Conservation (phyloP, 2,888 invertebrate genomes). For the Nomada flava region DNA sequence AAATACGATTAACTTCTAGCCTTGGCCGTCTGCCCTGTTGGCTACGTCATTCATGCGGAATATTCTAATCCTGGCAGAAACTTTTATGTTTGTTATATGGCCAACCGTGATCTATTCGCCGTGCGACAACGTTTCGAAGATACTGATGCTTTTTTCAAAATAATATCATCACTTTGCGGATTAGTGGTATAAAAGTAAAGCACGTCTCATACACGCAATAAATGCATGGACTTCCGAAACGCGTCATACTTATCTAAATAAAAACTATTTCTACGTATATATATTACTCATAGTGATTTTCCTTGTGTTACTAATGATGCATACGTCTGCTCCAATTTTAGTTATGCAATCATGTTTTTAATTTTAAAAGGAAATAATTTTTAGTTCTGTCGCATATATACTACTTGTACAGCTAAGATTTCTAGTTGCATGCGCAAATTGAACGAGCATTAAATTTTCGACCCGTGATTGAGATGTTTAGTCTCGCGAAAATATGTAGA, state of each 20-base stretch:
- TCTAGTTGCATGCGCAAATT: background rate
- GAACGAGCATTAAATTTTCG: conserved; percentile 10
- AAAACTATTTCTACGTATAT: conserved; percentile 42
- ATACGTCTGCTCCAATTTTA: background rate
- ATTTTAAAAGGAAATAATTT: background rate
- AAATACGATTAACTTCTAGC: conserved; percentile 42
- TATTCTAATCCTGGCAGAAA: conserved; percentile 30
- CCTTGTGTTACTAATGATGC: conserved; percentile 7
- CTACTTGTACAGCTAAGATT: background rate
- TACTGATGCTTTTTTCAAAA: too few relatives aligned
- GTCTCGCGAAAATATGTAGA: conserved; percentile 28
- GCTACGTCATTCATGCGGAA: conserved; percentile 15
- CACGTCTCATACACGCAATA: conserved; percentile 17
- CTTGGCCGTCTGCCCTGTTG: conserved; percentile 44
- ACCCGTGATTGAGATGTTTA: conserved; percentile 32
- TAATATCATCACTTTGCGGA: background rate
- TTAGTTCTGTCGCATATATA: background rate
- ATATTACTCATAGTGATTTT: conserved; percentile 35
- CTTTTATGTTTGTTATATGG: conserved; percentile 16
- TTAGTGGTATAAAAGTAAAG: background rate
- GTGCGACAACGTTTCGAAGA: background rate
- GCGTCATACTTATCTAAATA: conserved; percentile 64
- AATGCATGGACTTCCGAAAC: conserved; percentile 65
- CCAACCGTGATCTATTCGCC: background rate
- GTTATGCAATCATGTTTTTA: background rate